Evolutionary conservation across 2,888 invertebrate species (phyloP), one percentile per base, ranked within the genome.

Genomic region (Acrocyrtus sp.): DNA sequence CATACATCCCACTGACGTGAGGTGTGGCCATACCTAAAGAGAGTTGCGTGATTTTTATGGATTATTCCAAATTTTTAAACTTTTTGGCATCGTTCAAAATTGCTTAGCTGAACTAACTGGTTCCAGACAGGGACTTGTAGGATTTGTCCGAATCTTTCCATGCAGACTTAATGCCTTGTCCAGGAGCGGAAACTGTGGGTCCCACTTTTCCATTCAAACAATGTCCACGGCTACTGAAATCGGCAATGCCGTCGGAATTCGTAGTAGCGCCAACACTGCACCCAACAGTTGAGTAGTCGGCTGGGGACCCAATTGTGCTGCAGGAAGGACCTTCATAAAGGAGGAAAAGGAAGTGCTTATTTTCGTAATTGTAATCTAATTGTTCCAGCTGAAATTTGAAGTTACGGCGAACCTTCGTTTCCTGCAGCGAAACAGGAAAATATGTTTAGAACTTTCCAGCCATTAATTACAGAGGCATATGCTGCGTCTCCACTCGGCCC

Each of bases 41-140:
- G n/a, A n/a, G n/a, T n/a, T n/a, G n/a, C n/a, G n/a, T n/a, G n/a
- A n/a, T n/a, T n/a, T n/a, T 50, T 5, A 2, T 19, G 5, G 3
- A 47, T 2, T 47, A 4, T 19, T 47, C 10, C 3, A 8, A 47
- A 8, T 21, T 21, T 47, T 12, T 47, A 19, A 3, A 21, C 12
- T 50, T 50, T 5, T 21, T 22, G 50, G 5, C 10, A n/a, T n/a
- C 4, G 6, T 26, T 51, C 39, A 39, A 39, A 39, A 39, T 39
- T 39, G 12, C 6, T 39, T 39, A 39, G 8, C 6, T 39, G 39
- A 47, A 21, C 73, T 61, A 68, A 39, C 62, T 62, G 1, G 73
- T 73, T 17, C 73, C 73, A n/a, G 61, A 62, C 15, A 68, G 27
- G 17, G 62, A 17, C 21, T 51, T 60, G 57, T 73, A 73, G 0